Evolutionary conservation across 2,888 invertebrate species (phyloP), one percentile per base, ranked within the genome.

Genomic region (Ceraclea dissimilis): DNA sequence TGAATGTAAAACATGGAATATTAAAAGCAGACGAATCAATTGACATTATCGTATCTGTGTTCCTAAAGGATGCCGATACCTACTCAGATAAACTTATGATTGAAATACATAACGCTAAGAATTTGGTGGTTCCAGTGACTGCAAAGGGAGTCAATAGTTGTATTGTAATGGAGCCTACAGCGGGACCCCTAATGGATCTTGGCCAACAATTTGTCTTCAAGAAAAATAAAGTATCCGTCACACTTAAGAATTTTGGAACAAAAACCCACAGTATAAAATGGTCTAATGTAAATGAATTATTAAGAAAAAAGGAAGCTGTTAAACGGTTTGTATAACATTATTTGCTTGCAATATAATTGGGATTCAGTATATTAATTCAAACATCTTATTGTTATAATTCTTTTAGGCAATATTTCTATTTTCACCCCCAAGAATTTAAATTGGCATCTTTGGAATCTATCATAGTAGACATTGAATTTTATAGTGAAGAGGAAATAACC

Each of bases 191-290:
- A 6, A n/a, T 50, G 48, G 57, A 57, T 17, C 16, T 57, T 2
- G 57, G 54, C 5, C 19, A 54, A 13, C 44, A 55, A 21, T 47
- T 55, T 17, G 33, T 51, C 5, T 44, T 26, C 46, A 55, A 50
- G 47, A 22, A 31, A 6, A n/a, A 44, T 11, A 51, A 21, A 26
- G 16, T 48, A 4, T 51, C 56, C n/a, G 8, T 56, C 13, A 39
- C 18, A 4, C 13, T 56, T 17, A 56, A 46, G 2, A 56, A 56
- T 39, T 34, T 33, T 10, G 56, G 56, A 2, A 48, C 47, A 13
- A 56, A 56, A 22, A 31, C 56, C 1, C 56, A 51, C 19, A 21
- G 21, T 18, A 46, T 56, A 46, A 56, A 56, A 33, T 56, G 56
- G 56, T 51, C 56, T n/a, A 56, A 51, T 2, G 16, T 39, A n/a